Conservation (phyloP, 2,888 invertebrate genomes). For the Hanleya hanleyi region DNA sequence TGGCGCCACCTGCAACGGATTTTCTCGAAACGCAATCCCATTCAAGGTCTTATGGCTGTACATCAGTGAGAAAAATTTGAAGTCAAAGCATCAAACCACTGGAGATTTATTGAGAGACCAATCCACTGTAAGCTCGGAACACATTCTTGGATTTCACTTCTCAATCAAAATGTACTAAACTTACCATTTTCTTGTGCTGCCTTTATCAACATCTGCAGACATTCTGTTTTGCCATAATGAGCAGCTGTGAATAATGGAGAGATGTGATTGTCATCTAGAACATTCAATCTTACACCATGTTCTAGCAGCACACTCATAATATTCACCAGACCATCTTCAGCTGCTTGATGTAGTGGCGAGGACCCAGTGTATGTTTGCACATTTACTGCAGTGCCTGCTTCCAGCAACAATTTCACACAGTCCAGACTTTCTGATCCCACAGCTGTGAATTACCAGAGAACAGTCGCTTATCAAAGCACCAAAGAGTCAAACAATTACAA, state of each 20-base stretch:
- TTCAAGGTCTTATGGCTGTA: too few relatives aligned
- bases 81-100: too few relatives aligned
- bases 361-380: slow-evolving; percentile 56
- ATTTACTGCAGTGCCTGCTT: slow-evolving; percentile 59
- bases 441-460: too few relatives aligned
- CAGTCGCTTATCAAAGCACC: too few relatives aligned
- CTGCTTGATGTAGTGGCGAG: slow-evolving; percentile 61
- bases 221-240: slow-evolving; percentile 63
- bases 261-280: slow-evolving; percentile 57
- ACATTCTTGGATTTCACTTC: too few relatives aligned
- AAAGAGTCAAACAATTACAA: too few relatives aligned
- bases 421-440: slow-evolving; percentile 42
- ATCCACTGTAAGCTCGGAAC: too few relatives aligned
- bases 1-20: too few relatives aligned
- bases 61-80: too few relatives aligned
- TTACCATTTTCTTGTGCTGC: slow-evolving; percentile 49
- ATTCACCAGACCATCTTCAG: slow-evolving; percentile 44
- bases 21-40: too few relatives aligned
- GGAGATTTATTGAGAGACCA: too few relatives aligned
- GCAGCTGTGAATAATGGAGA: slow-evolving; percentile 71
- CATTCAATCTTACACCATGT: slow-evolving; percentile 53
- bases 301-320: slow-evolving; percentile 47
- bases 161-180: too few relatives aligned
- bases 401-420: slow-evolving; percentile 53
- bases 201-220: slow-evolving; percentile 60